These are phyloP conservation scores for Prionace glauca DNA, from an alignment of 2,797 vertebrate species.

Conservation along the genomic window DNA sequence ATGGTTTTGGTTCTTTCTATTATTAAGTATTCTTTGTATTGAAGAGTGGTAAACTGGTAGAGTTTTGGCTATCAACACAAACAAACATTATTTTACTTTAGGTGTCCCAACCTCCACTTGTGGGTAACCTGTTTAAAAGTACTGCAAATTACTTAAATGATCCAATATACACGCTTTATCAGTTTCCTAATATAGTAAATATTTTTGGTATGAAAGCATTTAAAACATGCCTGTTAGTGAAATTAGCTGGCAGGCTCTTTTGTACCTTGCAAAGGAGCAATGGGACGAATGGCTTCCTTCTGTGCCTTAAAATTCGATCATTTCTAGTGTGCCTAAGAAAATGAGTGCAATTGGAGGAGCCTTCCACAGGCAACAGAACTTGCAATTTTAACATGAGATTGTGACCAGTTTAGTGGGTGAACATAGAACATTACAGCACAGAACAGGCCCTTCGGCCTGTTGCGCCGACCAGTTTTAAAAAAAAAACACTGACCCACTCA, in stretches of 20 bases:
- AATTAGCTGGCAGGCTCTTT: too few species aligned
- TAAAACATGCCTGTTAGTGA: background rate
- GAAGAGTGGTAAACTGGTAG: background rate
- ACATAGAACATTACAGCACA: too few species aligned
- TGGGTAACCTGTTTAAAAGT: background rate
- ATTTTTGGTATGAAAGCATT: background rate
- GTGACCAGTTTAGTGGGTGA: background rate
- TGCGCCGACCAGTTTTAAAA: too few species aligned
- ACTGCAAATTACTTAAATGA: background rate
- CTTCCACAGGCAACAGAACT: background rate
- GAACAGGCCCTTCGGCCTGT: too few species aligned
- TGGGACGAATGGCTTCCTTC: too few species aligned
- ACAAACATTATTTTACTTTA: background rate
- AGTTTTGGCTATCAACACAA: background rate
- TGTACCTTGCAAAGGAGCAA: too few species aligned
- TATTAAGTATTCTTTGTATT: background rate
- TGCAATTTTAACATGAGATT: background rate
- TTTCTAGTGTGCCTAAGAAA: background rate
- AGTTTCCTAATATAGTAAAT: background rate
- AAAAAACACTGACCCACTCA: too few species aligned
- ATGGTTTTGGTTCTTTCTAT: background rate
- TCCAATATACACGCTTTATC: background rate
- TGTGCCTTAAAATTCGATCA: too few species aligned
- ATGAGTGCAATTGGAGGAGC: background rate
- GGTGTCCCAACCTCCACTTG: background rate